Base-by-base conservation (phyloP, 2,888 invertebrate species). In the Pollenia amentaria region DNA sequence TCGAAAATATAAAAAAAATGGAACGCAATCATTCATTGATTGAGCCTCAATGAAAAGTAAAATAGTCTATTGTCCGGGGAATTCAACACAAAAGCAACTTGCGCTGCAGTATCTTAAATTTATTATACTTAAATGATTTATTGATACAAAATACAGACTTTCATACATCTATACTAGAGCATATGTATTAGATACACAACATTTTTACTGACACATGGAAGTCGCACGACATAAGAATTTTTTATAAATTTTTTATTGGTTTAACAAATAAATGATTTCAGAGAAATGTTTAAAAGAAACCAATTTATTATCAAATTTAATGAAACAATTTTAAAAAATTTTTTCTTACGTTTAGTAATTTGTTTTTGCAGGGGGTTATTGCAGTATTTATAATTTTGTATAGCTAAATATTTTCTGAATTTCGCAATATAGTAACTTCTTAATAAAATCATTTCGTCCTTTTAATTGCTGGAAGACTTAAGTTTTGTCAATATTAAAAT, bases 11-110 rank as follows among this genome's bases (percentile, higher is more conserved):
- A 29, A 29, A 29, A 77, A 87, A 80, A 80, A 84, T 77, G 65
- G 65, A 67, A 67, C 79, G 87, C 80, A 84, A 87, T 87, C 84
- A 87, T 83, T 87, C 84, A 77, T 84, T 87, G 87, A 87, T 84
- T 87, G 87, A 84, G 84, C 84, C 84, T 84, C 87, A 84, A 80
- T 87, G 84, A 87, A 87, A 87, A 80, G 76, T 62, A 87, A 87
- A 87, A 84, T 57, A 64, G 65, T 84, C 86, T 80, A 77, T 87
- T 87, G 84, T 87, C 67, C 67, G 48, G 87, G 84, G 87, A 87
- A 87, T 87, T 87, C 73, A 72, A 73, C 72, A 83, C 62, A 69
- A 72, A 65, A 81, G 55, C 64, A 80, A 87, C 80, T 73, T 84
- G 80, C 84, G 73, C 46, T 87, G 87, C 87, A 87, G 87, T 84